These are phyloP conservation scores for Centropristis striata DNA, from an alignment of 2,113 vertebrate species.

Conservation along the genomic window DNA sequence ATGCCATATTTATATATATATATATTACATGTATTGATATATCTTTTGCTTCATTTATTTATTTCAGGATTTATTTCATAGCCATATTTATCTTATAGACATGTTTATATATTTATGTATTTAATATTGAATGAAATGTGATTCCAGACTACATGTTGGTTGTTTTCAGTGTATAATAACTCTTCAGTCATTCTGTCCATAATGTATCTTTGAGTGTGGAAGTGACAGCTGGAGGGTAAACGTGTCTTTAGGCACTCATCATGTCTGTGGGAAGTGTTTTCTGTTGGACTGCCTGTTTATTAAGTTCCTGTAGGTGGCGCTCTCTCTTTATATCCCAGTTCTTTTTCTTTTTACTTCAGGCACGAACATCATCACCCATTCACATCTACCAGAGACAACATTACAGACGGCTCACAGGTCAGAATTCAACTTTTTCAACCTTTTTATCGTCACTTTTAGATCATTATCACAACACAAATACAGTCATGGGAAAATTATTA, in stretches of 20 bases:
- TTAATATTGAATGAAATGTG: too few relatives aligned
- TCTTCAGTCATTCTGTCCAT: not conserved
- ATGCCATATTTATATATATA: too few relatives aligned
- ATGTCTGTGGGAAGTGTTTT: not conserved
- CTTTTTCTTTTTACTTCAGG: not conserved
- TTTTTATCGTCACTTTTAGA: not conserved
- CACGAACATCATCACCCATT: too few relatives aligned
- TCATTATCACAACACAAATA: not conserved
- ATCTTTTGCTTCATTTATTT: too few relatives aligned
- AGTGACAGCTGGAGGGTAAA: not conserved
- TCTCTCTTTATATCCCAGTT: not conserved
- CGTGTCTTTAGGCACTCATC: constrained; percentile 7
- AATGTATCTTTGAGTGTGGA: not conserved
- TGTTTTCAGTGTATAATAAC: not conserved
- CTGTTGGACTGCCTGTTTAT: not conserved
- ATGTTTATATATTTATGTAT: too few relatives aligned
- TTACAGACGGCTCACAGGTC: too few relatives aligned
- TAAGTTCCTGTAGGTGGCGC: constrained; percentile 6
- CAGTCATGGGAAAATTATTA: too few relatives aligned
- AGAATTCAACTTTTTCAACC: too few relatives aligned
- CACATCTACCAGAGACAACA: too few relatives aligned
- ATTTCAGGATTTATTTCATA: too few relatives aligned
- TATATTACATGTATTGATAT: too few relatives aligned
- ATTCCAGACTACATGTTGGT: not conserved
- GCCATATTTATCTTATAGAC: too few relatives aligned